Percentiles rank a stretch among this genome's conserved stretches.
Conservation (phyloP, 1,140 invertebrate genomes). For the Dreissena rostriformis region DNA sequence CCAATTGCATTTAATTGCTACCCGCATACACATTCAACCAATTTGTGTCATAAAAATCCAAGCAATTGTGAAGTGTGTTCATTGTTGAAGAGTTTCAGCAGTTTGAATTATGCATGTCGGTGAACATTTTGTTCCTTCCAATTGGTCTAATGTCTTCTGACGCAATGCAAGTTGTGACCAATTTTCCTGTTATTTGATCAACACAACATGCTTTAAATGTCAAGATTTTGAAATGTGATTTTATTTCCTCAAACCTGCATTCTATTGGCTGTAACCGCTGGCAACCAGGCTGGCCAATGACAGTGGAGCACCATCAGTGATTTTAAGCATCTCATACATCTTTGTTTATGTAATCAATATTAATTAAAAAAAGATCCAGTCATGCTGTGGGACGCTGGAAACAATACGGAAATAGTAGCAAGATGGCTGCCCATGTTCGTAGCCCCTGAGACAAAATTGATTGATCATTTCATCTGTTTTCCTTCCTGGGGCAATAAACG, state of each 20-base stretch:
- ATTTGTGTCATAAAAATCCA: no score
- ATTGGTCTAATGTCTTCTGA: not conserved
- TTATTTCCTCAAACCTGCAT: not conserved
- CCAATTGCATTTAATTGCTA: no score
- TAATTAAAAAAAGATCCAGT: not conserved
- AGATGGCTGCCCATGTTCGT: no score
- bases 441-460: not conserved
- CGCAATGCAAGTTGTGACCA: not conserved
- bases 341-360: conserved; percentile 2
- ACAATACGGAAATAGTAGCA: no score
- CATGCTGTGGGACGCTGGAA: not conserved
- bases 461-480: not conserved
- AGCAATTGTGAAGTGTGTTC: no score
- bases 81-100: not conserved
- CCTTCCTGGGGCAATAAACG: not conserved
- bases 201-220: no score
- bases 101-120: not conserved
- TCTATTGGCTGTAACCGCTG: not conserved
- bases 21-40: no score
- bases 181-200: conserved; percentile 1
- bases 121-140: conserved; percentile 3
- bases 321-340: not conserved
- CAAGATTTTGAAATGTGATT: no score
- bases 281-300: not conserved
- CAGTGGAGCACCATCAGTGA: not conserved